Conservation (phyloP, 1,140 invertebrate genomes). For the Andricus grossulariae region DNA sequence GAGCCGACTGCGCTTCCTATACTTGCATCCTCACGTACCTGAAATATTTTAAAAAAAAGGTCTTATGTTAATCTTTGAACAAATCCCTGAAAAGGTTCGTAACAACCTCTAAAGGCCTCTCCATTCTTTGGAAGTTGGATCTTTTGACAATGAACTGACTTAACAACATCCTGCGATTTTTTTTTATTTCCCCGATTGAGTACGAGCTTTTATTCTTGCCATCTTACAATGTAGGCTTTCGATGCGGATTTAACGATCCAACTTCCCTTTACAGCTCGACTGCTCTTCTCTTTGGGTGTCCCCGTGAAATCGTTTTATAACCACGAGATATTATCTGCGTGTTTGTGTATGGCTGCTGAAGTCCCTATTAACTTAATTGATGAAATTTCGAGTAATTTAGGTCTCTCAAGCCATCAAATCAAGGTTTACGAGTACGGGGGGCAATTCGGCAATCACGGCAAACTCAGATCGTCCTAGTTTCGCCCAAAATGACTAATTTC, state of each 20-base stretch:
- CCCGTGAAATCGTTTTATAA: constrained; percentile 13
- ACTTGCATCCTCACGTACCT: constrained; percentile 87
- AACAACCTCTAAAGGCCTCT: no score
- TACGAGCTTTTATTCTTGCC: not conserved
- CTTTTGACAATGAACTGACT: no score
- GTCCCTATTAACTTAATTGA: constrained; percentile 36
- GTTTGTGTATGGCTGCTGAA: not conserved
- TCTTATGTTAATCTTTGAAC: constrained; percentile 6
- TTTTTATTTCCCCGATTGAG: not conserved
- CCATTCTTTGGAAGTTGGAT: no score
- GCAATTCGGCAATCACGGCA: constrained; percentile 4
- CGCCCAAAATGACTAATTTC: not conserved
- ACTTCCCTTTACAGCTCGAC: constrained; percentile 14
- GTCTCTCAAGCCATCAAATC: constrained; percentile 3
- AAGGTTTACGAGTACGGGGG: constrained; percentile 1
- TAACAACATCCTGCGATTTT: constrained; percentile 7
- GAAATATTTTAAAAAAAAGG: constrained; percentile 47
- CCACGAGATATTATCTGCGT: not conserved
- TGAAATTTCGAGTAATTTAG: constrained; percentile 34
- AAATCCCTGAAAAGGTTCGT: constrained; percentile 20
- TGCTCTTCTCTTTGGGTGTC: constrained; percentile 10
- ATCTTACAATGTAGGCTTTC: not conserved
- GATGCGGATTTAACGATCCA: not conserved
- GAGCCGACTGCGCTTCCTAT: constrained; percentile 88
- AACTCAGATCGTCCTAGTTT: constrained; percentile 1